Conservation (phyloP, 2,797 vertebrate genomes). For the Megaceryle alcyon region DNA sequence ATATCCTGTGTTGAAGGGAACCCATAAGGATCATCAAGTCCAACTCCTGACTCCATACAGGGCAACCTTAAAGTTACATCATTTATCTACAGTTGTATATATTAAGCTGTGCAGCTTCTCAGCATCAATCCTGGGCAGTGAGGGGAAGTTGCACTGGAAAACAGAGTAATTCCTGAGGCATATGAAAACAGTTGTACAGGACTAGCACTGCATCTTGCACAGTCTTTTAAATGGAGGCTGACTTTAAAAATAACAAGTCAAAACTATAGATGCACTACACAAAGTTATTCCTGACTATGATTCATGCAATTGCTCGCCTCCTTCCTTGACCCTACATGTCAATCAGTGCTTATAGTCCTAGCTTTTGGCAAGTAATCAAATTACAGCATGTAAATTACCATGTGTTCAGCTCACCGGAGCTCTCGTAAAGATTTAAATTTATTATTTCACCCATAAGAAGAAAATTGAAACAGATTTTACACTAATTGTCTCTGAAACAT, state of each 20-base stretch:
- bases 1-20: neutral
- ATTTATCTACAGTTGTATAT: fast-evolving
- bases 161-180: neutral
- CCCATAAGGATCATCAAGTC: fast-evolving
- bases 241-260: neutral
- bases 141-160: neutral
- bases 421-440: neutral
- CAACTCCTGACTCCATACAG: neutral
- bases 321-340: neutral
- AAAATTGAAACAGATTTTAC: neutral
- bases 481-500: neutral
- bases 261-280: neutral
- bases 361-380: neutral
- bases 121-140: neutral
- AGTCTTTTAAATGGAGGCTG: neutral
- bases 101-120: neutral
- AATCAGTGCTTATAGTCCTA: neutral
- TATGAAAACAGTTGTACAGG: neutral
- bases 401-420: neutral
- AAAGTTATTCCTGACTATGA: neutral
- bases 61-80: neutral
- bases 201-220: neutral
- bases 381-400: neutral
- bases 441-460: neutral
- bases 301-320: neutral